A percentile compares a stretch with the other conserved stretches of the same genome.
Evolutionary conservation across 2,113 vertebrate species (phyloP).

Genomic region (Fulica atra): DNA sequence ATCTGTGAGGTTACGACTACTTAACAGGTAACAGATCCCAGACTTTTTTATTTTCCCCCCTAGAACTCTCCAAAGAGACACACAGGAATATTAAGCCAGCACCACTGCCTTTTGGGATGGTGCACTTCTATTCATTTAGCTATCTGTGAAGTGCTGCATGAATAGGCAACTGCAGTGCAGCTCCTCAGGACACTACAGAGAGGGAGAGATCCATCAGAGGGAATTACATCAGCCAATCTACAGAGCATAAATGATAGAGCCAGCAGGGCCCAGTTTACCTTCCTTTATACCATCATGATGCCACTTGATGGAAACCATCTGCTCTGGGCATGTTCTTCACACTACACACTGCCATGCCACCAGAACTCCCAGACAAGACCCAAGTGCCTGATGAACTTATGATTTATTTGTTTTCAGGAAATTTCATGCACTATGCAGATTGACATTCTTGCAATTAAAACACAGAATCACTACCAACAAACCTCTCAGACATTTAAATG

Average conservation of each 20-base stretch:
- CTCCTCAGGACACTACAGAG: neutral
- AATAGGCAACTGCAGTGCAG: neutral
- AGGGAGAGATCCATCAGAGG: slow-evolving; percentile 2
- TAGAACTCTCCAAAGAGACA: neutral
- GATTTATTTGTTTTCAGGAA: neutral
- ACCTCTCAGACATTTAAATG: neutral
- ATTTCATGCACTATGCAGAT: neutral
- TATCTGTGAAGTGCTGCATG: neutral
- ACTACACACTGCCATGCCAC: neutral
- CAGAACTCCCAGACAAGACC: neutral
- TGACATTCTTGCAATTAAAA: neutral
- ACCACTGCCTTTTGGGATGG: neutral
- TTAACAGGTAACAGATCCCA: neutral
- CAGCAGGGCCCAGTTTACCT: neutral
- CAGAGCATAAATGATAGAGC: neutral
- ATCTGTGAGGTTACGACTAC: neutral
- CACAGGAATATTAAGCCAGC: neutral
- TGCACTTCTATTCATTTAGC: neutral
- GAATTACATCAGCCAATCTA: slow-evolving; percentile 29
- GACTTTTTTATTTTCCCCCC: neutral
- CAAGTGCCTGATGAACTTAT: neutral
- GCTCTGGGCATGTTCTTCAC: neutral
- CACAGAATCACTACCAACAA: neutral
- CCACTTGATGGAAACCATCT: slow-evolving; percentile 15
- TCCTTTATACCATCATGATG: neutral